These are phyloP conservation scores for Hormiphora californensis DNA, from an alignment of 37 sponge, comb jelly and placozoan genomes.

Conservation along the genomic window DNA sequence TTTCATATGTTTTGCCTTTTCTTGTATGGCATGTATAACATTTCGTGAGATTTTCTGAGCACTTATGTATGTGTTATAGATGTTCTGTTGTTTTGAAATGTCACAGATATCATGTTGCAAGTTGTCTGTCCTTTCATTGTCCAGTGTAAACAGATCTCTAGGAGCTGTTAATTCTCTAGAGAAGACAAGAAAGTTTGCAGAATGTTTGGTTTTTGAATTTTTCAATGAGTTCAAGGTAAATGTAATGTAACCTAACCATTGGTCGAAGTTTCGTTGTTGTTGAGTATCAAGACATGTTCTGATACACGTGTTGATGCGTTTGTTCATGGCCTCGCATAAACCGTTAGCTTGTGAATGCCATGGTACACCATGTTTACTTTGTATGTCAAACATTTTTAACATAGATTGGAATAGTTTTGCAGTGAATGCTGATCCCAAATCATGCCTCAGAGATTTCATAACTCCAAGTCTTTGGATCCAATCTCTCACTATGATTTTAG, in stretches of 20 bases:
- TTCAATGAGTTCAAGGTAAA: neutral
- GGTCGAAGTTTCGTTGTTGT: neutral
- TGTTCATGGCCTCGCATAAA: neutral
- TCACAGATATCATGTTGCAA: too few species aligned
- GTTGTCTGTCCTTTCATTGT: neutral
- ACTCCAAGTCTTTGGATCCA: neutral
- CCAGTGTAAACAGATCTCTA: neutral
- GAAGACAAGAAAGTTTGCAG: neutral
- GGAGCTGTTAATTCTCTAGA: neutral
- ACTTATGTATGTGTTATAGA: too few species aligned
- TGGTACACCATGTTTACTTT: neutral
- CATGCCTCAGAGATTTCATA: neutral
- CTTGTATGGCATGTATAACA: too few species aligned
- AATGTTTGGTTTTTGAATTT: neutral
- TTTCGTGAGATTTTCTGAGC: too few species aligned
- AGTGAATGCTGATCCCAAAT: constrained; percentile 13
- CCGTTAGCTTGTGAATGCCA: neutral
- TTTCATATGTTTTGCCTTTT: too few species aligned
- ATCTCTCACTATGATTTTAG: neutral
- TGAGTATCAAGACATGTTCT: neutral
- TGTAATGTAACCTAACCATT: neutral
- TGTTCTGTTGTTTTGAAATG: too few species aligned
- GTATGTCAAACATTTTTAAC: neutral
- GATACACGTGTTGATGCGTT: neutral
- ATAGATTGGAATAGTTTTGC: neutral